phyloP scores from a whole-genome alignment of 2,888 invertebrate species.

The Pherbina coryleti region DNA sequence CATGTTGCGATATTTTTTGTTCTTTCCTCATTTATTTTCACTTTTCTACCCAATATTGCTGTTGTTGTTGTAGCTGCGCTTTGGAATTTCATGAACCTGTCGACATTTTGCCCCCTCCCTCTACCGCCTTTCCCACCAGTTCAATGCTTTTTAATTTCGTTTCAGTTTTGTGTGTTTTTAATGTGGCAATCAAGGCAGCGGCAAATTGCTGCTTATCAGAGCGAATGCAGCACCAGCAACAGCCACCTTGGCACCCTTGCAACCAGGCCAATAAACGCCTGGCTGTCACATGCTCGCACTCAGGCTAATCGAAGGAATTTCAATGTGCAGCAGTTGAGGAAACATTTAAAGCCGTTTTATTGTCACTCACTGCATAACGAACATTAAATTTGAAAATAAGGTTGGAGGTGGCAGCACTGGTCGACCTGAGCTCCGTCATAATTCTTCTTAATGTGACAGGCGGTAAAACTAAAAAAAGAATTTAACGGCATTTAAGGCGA shows the following conservation, averaged over 20 bases:
- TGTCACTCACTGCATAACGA: neutral
- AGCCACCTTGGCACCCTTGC: neutral
- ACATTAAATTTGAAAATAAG: neutral
- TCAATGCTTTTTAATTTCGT: slow-evolving; percentile 13
- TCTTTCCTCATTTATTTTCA: neutral
- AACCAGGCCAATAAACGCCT: neutral
- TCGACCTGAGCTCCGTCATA: neutral
- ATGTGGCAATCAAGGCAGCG: slow-evolving; percentile 11
- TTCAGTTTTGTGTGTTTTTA: slow-evolving; percentile 1
- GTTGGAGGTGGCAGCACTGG: neutral
- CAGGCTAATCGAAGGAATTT: neutral
- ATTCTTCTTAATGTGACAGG: neutral
- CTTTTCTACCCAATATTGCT: slow-evolving; percentile 5
- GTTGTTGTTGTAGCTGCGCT: neutral
- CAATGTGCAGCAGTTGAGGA: neutral
- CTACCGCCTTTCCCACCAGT: neutral
- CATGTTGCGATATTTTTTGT: neutral
- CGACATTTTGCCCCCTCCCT: neutral
- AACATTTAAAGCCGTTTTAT: neutral
- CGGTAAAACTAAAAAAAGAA: neutral
- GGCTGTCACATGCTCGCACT: too few species aligned
- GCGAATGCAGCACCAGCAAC: neutral
- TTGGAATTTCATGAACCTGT: slow-evolving; percentile 20
- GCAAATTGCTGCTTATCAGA: slow-evolving; percentile 20
- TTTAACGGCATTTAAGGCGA: too few species aligned